Evolutionary conservation across 2,113 vertebrate species (phyloP), one percentile per base, ranked within the genome.

Genomic region (Pardalotus punctatus): DNA sequence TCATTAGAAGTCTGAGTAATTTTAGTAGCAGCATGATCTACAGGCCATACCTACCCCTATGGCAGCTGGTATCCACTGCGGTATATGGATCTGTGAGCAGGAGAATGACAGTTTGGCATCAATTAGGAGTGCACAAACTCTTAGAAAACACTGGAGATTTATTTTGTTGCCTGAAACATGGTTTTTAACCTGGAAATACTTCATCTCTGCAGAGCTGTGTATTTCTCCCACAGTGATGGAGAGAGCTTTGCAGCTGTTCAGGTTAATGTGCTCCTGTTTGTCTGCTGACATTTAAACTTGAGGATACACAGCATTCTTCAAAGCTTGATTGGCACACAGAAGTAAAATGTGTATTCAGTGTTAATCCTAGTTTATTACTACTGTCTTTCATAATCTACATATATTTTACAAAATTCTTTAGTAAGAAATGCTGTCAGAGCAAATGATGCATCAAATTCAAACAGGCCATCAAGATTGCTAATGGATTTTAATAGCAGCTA

Each of bases 401-500:
- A 96, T 73, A 97, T 97, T 98, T 97, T 96, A 94, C 73, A 94
- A 93, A 97, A 98, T 97, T 97, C 97, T 98, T 98, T 95, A 91
- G 88, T 91, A 98, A 97, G 81, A 97, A 97, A 97, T 80, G 82
- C 97, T 97, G 96, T 98, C 97, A 98, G 96, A 98, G 97, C 96
- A 98, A 98, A 98, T 98, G 98, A 98, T 98, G 98, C 98, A 98
- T 98, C 98, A 98, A 98, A 98, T 98, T 97, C 97, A 98, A 98
- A 98, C 96, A 98, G 98, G 97, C 97, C 98, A 98, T 98, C 97
- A 98, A 98, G 98, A 98, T 97, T 98, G 98, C 97, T 98, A 98
- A 98, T 98, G 98, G 98, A 98, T 98, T 98, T 98, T 98, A 98
- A 98, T 98, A 98, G 98, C 98, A 98, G 98, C 98, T 98, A 98